A percentile compares a stretch with the other conserved stretches of the same genome.
phyloP scores from a whole-genome alignment of 2,888 invertebrate genomes.

The Malthinus seriepunctatus region DNA sequence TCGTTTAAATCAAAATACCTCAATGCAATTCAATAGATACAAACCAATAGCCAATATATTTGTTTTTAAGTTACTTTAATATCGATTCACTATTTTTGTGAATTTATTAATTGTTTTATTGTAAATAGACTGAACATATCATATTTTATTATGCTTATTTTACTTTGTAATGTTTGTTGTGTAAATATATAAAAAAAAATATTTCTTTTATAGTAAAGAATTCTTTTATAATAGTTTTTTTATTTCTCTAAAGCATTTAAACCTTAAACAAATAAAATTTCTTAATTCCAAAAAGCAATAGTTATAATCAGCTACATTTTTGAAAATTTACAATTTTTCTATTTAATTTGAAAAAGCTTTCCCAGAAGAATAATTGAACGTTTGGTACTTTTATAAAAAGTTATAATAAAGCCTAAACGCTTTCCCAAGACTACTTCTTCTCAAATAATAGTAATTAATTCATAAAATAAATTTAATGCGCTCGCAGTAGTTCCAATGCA shows the following conservation, averaged over 20 bases:
- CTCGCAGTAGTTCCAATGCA: neutral
- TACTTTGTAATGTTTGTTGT: constrained; percentile 33
- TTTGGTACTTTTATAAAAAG: no score
- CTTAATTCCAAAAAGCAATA: neutral
- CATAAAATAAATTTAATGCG: no score
- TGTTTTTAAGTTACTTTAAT: no score
- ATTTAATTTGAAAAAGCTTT: no score
- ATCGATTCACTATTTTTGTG: no score
- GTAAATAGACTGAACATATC: constrained; percentile 34
- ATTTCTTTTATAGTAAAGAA: constrained; percentile 32
- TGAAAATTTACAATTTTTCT: no score
- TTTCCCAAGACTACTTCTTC: no score
- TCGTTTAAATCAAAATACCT: constrained; percentile 35
- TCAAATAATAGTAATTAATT: no score
- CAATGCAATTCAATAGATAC: constrained; percentile 35
- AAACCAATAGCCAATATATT: constrained; percentile 11
- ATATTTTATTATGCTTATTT: constrained; percentile 32
- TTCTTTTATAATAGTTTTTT: constrained; percentile 8
- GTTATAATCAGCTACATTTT: no score
- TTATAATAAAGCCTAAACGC: no score
- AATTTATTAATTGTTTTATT: constrained; percentile 25
- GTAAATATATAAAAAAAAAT: constrained; percentile 32
- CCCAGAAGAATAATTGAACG: no score
- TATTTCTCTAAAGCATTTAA: neutral
- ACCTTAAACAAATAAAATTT: neutral